Percentiles rank a stretch among this genome's conserved stretches.
Conservation (phyloP, 2,888 invertebrate genomes). For the Cabera pusaria region DNA sequence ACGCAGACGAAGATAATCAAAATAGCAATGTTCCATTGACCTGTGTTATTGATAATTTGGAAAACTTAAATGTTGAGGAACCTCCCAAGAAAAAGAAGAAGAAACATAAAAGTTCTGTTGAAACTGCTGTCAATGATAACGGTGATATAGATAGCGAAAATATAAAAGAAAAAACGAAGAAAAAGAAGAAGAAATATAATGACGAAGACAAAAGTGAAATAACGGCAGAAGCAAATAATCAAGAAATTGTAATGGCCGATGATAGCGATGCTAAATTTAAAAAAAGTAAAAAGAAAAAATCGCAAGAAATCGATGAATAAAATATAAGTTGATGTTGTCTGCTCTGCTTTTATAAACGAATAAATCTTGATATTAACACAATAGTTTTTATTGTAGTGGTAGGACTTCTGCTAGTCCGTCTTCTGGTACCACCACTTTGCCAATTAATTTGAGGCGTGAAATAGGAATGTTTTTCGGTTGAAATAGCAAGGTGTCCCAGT, state of each 20-base stretch:
- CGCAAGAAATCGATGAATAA: conserved; percentile 1
- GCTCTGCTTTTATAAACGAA: too few relatives aligned
- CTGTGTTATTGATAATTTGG: conserved; percentile 5
- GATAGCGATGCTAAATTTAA: conserved; percentile 1
- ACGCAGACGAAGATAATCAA: conserved; percentile 4
- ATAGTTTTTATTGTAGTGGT: too few relatives aligned
- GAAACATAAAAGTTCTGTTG: conserved; percentile 9
- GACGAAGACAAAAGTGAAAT: background rate
- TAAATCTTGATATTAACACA: too few relatives aligned
- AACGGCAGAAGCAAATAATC: background rate
- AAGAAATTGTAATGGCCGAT: background rate
- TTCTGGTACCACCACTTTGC: too few relatives aligned
- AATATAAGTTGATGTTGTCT: too few relatives aligned
- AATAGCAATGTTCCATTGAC: conserved; percentile 3
- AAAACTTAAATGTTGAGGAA: conserved; percentile 5
- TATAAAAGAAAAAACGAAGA: conserved; percentile 10
- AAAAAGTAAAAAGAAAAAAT: conserved; percentile 20
- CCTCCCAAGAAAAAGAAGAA: conserved; percentile 7
- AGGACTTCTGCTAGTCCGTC: too few relatives aligned
- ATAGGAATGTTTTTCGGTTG: too few relatives aligned
- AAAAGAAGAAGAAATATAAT: conserved; percentile 14
- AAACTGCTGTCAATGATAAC: background rate
- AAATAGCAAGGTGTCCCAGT: too few relatives aligned
- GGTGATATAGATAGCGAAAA: conserved; percentile 1
- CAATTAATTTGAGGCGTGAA: too few relatives aligned